Percentiles rank a stretch among this genome's conserved stretches.
These are phyloP conservation scores for Anneissia japonica DNA, from an alignment of 35 echinoderm and acorn worm species.

Conservation along the genomic window DNA sequence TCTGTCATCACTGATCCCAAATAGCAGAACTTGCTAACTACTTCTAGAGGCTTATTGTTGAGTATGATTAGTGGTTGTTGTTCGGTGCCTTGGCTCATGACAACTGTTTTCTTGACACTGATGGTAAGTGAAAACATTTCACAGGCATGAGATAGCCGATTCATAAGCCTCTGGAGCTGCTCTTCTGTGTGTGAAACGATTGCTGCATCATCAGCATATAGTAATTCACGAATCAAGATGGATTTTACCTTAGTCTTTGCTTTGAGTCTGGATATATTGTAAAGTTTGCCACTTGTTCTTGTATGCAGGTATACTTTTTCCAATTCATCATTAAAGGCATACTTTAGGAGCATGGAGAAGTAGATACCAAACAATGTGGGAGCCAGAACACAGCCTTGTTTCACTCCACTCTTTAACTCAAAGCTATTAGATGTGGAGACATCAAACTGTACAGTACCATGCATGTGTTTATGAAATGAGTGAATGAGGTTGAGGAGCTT, in stretches of 20 bases:
- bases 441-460: background rate
- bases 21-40: conserved; percentile 14
- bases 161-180: too few species aligned
- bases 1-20: background rate
- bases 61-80: background rate
- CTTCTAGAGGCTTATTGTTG: background rate
- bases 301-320: conserved; percentile 7
- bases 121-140: too few species aligned
- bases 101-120: conserved; percentile 1
- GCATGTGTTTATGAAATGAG: conserved; percentile 27
- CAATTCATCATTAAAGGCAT: conserved; percentile 3
- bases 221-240: background rate
- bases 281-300: conserved; percentile 8
- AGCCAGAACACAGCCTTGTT: conserved; percentile 17
- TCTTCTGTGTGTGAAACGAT: background rate
- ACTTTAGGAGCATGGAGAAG: conserved; percentile 29
- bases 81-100: background rate
- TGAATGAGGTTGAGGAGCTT: conserved; percentile 7
- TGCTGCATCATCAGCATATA: conserved; percentile 14
- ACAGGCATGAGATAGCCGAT: too few species aligned
- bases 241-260: background rate
- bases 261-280: conserved; percentile 1
- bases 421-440: background rate
- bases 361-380: conserved; percentile 41
- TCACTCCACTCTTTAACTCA: background rate